Percentiles rank a stretch among this genome's conserved stretches.
These are phyloP conservation scores for Aspidoscelis tigris DNA, from an alignment of 2,113 vertebrate species.

Conservation along the genomic window DNA sequence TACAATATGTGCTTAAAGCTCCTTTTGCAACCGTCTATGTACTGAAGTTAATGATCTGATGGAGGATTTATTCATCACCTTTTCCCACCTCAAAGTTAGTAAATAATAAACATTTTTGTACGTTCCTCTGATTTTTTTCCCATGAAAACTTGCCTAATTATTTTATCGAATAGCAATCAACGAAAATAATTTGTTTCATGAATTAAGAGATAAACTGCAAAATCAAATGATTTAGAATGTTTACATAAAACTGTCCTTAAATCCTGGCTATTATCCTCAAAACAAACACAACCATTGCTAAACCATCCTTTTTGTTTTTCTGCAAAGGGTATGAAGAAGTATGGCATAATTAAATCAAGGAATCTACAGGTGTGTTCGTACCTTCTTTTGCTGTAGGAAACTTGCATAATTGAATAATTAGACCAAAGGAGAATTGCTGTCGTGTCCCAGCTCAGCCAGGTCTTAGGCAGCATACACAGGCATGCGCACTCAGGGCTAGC, in stretches of 20 bases:
- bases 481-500: no score
- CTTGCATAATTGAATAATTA: not conserved
- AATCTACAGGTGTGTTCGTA: not conserved
- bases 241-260: not conserved
- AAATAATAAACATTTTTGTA: constrained; percentile 16
- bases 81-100: constrained; percentile 32
- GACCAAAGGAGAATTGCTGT: no score
- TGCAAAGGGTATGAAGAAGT: not conserved
- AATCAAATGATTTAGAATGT: not conserved
- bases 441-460: no score
- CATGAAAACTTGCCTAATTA: constrained; percentile 3
- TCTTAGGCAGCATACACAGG: no score
- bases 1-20: not conserved
- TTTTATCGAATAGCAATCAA: not conserved
- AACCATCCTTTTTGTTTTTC: not conserved
- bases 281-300: no score
- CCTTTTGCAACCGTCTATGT: constrained; percentile 36
- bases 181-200: no score
- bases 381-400: not conserved
- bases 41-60: constrained; percentile 45
- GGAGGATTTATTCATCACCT: not conserved
- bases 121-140: constrained; percentile 5
- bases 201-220: not conserved
- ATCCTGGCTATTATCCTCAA: not conserved
- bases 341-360: not conserved